These are phyloP conservation scores for Ianthella basta DNA, from an alignment of 37 sponge, comb jelly and placozoan species.

Conservation along the genomic window DNA sequence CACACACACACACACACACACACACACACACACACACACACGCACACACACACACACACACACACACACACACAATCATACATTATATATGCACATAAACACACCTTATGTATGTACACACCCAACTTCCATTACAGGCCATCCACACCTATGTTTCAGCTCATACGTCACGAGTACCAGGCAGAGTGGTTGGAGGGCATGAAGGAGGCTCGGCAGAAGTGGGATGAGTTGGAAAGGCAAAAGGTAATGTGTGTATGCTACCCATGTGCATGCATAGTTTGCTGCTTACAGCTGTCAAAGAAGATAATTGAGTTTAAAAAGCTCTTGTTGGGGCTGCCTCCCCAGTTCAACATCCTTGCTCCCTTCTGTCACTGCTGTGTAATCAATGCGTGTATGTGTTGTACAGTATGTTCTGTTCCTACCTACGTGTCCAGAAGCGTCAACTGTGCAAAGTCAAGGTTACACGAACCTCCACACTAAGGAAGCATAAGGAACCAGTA, in stretches of 20 bases:
- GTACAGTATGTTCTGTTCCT: no score
- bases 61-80: background rate
- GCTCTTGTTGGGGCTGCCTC: no score
- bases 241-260: conserved; percentile 43
- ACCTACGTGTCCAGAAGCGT: no score
- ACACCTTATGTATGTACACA: background rate
- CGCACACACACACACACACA: background rate
- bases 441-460: conserved; percentile 69
- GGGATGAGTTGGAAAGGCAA: conserved; percentile 33
- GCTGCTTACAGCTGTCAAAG: no score
- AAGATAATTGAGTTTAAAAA: no score
- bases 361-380: no score
- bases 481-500: conserved; percentile 76
- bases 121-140: conserved; percentile 59
- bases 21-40: background rate
- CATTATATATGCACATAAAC: background rate
- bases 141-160: conserved; percentile 85
- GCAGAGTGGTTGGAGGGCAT: conserved; percentile 75
- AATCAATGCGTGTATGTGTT: no score
- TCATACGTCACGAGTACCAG: conserved; percentile 82
- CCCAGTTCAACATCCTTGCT: no score
- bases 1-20: background rate
- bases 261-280: background rate
- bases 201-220: conserved; percentile 47
- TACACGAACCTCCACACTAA: conserved; percentile 77